A percentile compares a stretch with the other conserved stretches of the same genome.
Evolutionary conservation across 1,140 invertebrate genomes (phyloP).

Genomic region (Myzus persicae): DNA sequence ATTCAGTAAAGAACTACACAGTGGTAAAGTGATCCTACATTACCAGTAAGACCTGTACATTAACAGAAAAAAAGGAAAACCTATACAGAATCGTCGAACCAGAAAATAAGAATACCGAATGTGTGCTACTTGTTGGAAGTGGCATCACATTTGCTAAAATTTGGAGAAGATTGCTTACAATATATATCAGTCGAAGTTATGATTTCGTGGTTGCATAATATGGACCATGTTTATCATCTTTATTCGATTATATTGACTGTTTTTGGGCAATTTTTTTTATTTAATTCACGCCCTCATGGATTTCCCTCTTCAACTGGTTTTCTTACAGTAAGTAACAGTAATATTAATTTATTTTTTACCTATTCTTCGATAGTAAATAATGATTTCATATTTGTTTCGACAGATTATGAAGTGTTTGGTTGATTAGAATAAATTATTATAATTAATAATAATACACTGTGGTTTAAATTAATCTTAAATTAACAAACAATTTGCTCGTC

Average conservation of each 20-base stretch:
- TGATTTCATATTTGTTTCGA: not conserved
- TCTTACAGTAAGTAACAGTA: not conserved
- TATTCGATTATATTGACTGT: not conserved
- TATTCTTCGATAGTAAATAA: not conserved
- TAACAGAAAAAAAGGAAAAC: too few relatives aligned
- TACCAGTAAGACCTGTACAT: too few relatives aligned
- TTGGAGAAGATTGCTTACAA: not conserved
- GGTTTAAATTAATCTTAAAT: not conserved
- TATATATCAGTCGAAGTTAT: not conserved
- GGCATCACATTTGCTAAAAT: not conserved
- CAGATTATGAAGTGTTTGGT: not conserved
- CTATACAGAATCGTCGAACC: too few relatives aligned
- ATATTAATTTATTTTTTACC: too few relatives aligned
- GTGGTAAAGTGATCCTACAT: too few relatives aligned
- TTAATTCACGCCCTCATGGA: not conserved
- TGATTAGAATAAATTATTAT: not conserved
- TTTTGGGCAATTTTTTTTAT: not conserved
- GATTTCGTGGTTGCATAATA: not conserved
- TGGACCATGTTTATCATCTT: not conserved
- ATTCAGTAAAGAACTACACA: too few relatives aligned
- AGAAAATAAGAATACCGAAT: too few relatives aligned
- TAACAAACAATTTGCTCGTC: not conserved
- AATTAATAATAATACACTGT: not conserved
- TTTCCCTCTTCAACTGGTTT: not conserved
- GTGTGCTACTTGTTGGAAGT: not conserved